These are phyloP conservation scores for Drosophila parvula DNA, from an alignment of 1,140 invertebrate genomes.

Conservation along the genomic window DNA sequence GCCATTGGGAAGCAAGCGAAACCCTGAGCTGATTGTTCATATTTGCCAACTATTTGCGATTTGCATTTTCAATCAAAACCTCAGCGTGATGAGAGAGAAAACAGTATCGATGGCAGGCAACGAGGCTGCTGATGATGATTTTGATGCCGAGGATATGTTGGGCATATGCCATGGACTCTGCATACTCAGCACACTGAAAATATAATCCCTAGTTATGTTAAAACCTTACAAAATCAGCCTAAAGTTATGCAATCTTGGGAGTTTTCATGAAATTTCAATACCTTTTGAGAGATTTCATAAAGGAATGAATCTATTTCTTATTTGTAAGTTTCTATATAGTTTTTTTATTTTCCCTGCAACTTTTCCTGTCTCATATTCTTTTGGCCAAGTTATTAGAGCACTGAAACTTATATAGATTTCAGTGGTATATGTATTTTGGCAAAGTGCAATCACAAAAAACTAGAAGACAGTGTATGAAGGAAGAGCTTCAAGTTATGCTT, in stretches of 20 bases:
- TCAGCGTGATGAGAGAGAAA: slow-evolving; percentile 5
- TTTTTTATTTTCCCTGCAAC: background rate
- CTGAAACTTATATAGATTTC: background rate
- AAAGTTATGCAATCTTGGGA: too few species aligned
- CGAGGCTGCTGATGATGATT: slow-evolving; percentile 7
- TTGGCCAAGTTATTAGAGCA: background rate
- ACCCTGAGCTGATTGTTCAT: slow-evolving; percentile 34
- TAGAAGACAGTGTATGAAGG: slow-evolving; percentile 53
- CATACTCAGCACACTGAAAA: slow-evolving; percentile 1
- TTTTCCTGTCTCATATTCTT: background rate
- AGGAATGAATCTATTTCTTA: too few species aligned
- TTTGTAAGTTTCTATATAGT: background rate
- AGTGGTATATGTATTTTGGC: slow-evolving; percentile 1
- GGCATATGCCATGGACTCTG: slow-evolving; percentile 9
- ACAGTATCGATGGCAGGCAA: slow-evolving; percentile 37
- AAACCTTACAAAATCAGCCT: background rate
- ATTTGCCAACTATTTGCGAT: slow-evolving; percentile 37
- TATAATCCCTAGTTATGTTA: background rate
- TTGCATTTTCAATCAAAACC: slow-evolving; percentile 54
- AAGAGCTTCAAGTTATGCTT: slow-evolving; percentile 73
- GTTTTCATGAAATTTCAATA: too few species aligned
- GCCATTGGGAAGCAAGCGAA: background rate
- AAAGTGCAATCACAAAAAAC: slow-evolving; percentile 19
- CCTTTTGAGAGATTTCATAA: too few species aligned
- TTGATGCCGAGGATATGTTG: slow-evolving; percentile 20